phyloP scores from a whole-genome alignment of 2,888 invertebrate genomes.

The Tubulanus polymorphus region DNA sequence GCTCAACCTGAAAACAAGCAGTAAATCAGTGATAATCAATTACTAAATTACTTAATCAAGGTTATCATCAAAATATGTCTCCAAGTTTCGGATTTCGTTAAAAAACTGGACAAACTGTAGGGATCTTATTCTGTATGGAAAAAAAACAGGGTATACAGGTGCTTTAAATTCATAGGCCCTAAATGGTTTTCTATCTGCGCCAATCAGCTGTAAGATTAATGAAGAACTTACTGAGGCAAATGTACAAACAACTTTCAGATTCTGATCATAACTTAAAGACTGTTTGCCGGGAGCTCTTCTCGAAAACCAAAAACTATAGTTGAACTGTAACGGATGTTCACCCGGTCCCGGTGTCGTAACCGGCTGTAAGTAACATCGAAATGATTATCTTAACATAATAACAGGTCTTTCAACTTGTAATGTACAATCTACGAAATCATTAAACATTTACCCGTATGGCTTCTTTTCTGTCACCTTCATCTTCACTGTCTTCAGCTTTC shows the following conservation, averaged over 20 bases:
- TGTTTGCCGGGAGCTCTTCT: slow-evolving; percentile 62
- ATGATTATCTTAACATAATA: background rate
- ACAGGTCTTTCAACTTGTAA: too few species aligned
- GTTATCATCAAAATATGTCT: too few species aligned
- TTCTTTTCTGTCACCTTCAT: slow-evolving; percentile 23
- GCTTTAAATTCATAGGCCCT: too few species aligned
- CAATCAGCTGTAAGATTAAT: background rate
- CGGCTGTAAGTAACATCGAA: slow-evolving; percentile 51
- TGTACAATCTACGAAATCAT: background rate
- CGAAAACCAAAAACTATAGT: slow-evolving; percentile 90
- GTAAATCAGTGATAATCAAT: too few species aligned
- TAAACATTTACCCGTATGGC: background rate
- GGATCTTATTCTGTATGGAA: too few species aligned
- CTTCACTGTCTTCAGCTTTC: slow-evolving; percentile 40
- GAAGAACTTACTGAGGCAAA: slow-evolving; percentile 52
- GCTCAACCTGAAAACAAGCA: slow-evolving; percentile 68
- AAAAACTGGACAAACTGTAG: too few species aligned
- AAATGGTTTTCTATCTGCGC: too few species aligned
- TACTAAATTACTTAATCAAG: too few species aligned
- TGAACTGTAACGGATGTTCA: slow-evolving; percentile 89
- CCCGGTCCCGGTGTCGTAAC: slow-evolving; percentile 58
- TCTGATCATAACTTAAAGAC: slow-evolving; percentile 66
- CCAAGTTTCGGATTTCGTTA: too few species aligned
- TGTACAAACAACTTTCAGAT: slow-evolving; percentile 72
- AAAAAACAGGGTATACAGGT: too few species aligned